Conservation (phyloP, 2,113 vertebrate genomes). For the Genyomyrus donnyi region DNA sequence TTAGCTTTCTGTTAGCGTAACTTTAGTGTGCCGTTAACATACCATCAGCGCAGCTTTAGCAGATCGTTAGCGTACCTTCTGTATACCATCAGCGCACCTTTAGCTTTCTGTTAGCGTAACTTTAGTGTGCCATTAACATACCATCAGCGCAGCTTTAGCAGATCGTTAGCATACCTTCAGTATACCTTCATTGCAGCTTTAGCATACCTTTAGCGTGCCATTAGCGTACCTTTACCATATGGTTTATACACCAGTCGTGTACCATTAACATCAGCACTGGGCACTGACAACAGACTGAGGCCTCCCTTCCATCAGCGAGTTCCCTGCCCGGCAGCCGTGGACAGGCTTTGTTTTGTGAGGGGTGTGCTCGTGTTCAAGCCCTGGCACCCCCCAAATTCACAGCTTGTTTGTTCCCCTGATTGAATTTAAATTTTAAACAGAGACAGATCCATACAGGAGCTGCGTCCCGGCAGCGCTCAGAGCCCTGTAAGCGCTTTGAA, state of each 20-base stretch:
- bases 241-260: neutral
- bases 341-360: slow-evolving; percentile 3
- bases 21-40: neutral
- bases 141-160: neutral
- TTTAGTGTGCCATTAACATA: neutral
- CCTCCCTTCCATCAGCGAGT: neutral
- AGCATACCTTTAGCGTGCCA: slow-evolving; percentile 22
- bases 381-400: slow-evolving; percentile 21
- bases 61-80: slow-evolving; percentile 15
- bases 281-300: neutral
- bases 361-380: neutral
- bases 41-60: neutral
- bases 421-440: slow-evolving; percentile 28
- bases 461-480: neutral
- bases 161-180: neutral
- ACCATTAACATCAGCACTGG: neutral
- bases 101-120: neutral
- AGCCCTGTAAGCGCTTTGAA: slow-evolving; percentile 11
- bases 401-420: slow-evolving; percentile 34
- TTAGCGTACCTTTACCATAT: neutral
- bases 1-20: neutral
- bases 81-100: slow-evolving; percentile 26
- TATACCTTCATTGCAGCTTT: neutral
- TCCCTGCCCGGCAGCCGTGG: neutral
- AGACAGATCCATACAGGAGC: slow-evolving; percentile 11